These are phyloP conservation scores for Arrhamphus sclerolepis DNA, from an alignment of 2,797 vertebrate genomes.

Conservation along the genomic window DNA sequence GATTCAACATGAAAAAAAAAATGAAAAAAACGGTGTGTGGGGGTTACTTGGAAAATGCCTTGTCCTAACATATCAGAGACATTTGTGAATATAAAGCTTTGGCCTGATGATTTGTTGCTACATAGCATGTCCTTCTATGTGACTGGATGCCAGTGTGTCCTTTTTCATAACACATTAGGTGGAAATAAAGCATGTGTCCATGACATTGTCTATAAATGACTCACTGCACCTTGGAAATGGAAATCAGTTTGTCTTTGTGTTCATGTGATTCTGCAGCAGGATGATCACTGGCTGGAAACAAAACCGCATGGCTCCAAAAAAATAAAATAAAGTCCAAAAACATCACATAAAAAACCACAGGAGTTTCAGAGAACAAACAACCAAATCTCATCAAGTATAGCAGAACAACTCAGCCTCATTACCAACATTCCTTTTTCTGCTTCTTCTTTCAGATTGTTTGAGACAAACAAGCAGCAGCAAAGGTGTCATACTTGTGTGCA, in stretches of 20 bases:
- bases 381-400: slow-evolving; percentile 17
- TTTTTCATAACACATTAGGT: slow-evolving; percentile 35
- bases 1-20: slow-evolving; percentile 17
- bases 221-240: slow-evolving; percentile 31
- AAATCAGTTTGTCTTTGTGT: slow-evolving; percentile 6
- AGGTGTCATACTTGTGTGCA: background rate
- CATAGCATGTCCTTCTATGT: slow-evolving; percentile 26
- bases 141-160: slow-evolving; percentile 29
- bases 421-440: background rate
- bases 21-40: no score
- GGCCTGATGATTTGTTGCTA: background rate
- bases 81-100: slow-evolving; percentile 9
- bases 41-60: background rate
- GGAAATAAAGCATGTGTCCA: slow-evolving; percentile 43
- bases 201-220: slow-evolving; percentile 31
- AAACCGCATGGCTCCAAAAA: slow-evolving; percentile 17
- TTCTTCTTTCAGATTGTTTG: background rate
- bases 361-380: background rate
- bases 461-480: slow-evolving; percentile 11
- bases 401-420: background rate
- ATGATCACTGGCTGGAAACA: slow-evolving; percentile 32
- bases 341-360: slow-evolving; percentile 21
- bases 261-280: slow-evolving; percentile 16
- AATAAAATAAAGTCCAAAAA: background rate
- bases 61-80: background rate